Evolutionary conservation across 1,140 invertebrate genomes (phyloP).

Genomic region (Leucophenga varia): DNA sequence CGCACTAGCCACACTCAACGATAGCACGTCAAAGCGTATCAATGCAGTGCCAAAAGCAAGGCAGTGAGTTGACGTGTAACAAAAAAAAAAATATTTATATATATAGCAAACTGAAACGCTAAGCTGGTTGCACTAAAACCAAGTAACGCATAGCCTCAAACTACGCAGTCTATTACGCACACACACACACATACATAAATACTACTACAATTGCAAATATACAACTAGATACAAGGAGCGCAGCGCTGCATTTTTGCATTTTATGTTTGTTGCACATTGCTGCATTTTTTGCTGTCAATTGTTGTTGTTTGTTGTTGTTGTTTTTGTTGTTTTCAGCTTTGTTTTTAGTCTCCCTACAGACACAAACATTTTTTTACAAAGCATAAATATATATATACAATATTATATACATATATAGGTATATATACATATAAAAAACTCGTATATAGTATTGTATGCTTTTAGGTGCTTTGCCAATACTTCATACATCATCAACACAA

Average conservation of each 20-base stretch:
- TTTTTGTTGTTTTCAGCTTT: neutral
- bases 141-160: no score
- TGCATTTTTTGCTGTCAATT: slow-evolving; percentile 18
- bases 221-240: no score
- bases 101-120: neutral
- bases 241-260: no score
- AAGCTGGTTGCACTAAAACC: slow-evolving; percentile 3
- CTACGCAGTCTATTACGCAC: neutral
- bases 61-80: no score
- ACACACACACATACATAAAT: slow-evolving; percentile 2
- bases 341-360: neutral
- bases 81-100: no score
- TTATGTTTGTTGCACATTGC: no score
- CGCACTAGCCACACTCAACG: slow-evolving; percentile 3
- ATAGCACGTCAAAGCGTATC: slow-evolving; percentile 29
- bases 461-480: slow-evolving; percentile 15
- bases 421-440: no score
- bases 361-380: no score
- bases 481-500: no score
- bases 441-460: slow-evolving; percentile 4
- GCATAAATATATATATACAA: slow-evolving; percentile 30
- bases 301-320: slow-evolving; percentile 7
- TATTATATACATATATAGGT: neutral
- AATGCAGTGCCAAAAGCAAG: slow-evolving; percentile 20
- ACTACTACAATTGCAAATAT: no score